Evolutionary conservation across 2,113 vertebrate species (phyloP).

Genomic region (Anolis sagrei): DNA sequence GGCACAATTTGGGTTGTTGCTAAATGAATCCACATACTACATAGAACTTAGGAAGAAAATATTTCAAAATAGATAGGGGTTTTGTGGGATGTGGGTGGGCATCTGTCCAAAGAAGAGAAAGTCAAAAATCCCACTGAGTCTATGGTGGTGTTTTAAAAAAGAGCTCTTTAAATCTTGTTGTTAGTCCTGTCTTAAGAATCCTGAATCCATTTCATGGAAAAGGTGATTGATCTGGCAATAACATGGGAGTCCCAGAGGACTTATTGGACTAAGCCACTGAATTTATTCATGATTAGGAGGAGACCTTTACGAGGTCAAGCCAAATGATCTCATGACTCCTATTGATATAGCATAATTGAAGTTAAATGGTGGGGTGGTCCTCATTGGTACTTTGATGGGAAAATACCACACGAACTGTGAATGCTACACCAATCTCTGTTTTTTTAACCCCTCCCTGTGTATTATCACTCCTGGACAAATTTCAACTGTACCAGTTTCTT

Average conservation of each 20-base stretch:
- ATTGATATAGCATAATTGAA: neutral
- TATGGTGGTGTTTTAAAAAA: neutral
- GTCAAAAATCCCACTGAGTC: neutral
- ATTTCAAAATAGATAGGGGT: neutral
- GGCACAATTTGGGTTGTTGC: neutral
- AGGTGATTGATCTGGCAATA: neutral
- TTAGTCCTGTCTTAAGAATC: neutral
- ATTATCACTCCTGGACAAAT: no score
- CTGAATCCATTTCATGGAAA: neutral
- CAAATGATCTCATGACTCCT: neutral
- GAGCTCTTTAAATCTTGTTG: neutral
- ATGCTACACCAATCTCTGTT: neutral
- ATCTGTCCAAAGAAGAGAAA: neutral
- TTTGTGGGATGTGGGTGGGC: neutral
- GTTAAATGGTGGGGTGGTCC: neutral
- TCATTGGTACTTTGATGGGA: neutral
- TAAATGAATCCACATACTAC: neutral
- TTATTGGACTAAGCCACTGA: neutral
- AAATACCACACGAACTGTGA: neutral
- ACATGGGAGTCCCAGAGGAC: neutral
- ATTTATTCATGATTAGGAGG: neutral
- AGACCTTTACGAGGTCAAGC: neutral
- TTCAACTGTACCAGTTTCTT: neutral
- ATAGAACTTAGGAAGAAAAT: neutral
- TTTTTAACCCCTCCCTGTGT: neutral